Evolutionary conservation across 2,888 invertebrate genomes (phyloP).

Genomic region (Gastrophysa polygoni): DNA sequence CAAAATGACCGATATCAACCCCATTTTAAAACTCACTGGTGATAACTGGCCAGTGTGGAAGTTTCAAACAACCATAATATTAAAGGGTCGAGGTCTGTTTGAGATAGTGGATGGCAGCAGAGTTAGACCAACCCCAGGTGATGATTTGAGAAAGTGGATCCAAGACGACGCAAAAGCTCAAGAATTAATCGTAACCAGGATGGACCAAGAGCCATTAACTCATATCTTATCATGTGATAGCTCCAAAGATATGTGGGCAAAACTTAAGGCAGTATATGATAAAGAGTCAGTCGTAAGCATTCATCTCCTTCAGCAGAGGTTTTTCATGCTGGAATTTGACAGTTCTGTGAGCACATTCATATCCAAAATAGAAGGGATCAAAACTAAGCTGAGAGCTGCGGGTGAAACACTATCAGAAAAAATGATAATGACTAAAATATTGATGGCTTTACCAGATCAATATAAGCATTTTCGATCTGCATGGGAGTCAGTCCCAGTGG

Average conservation of each 20-base stretch:
- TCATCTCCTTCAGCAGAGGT: constrained; percentile 28
- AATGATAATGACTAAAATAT: constrained; percentile 33
- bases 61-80: constrained; percentile 26
- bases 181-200: constrained; percentile 15
- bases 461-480: constrained; percentile 32
- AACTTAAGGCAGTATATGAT: constrained; percentile 35
- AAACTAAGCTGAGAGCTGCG: constrained; percentile 26
- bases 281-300: constrained; percentile 26
- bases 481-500: constrained; percentile 35
- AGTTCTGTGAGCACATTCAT: constrained; percentile 20
- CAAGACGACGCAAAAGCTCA: constrained; percentile 38
- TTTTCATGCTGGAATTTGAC: constrained; percentile 21
- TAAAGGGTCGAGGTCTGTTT: constrained; percentile 16
- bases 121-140: constrained; percentile 10
- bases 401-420: constrained; percentile 29
- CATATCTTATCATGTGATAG: constrained; percentile 30
- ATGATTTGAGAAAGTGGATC: constrained; percentile 25
- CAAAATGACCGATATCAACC: no score
- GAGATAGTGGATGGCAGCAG: constrained; percentile 10
- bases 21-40: constrained; percentile 13
- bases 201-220: constrained; percentile 29
- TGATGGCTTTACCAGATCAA: constrained; percentile 27
- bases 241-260: constrained; percentile 35
- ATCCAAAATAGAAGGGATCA: constrained; percentile 31
- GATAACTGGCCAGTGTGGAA: constrained; percentile 32